Percentiles rank a stretch among this genome's conserved stretches.
phyloP scores from a whole-genome alignment of 2,113 vertebrate genomes.

The Actenoides hombroni region DNA sequence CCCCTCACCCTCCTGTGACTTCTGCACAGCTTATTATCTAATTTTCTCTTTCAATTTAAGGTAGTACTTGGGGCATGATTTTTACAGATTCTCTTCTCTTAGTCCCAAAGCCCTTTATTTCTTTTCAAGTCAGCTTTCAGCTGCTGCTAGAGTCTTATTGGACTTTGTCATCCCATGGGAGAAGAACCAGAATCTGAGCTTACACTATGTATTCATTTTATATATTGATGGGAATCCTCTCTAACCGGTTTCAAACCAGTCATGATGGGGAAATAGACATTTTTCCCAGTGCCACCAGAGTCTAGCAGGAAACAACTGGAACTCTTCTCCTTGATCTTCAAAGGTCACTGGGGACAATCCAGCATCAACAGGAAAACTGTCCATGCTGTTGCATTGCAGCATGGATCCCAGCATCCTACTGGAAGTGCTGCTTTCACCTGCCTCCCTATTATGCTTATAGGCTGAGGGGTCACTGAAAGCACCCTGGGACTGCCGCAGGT shows the following conservation, averaged over 20 bases:
- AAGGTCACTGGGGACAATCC: not conserved
- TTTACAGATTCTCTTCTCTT: not conserved
- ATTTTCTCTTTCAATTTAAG: not conserved
- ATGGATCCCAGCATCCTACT: not conserved
- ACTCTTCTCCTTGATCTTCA: not conserved
- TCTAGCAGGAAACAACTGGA: not conserved
- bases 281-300: not conserved
- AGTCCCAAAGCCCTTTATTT: not conserved
- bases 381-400: not conserved
- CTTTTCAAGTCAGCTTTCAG: not conserved
- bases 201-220: not conserved
- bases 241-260: not conserved
- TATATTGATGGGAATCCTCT: not conserved
- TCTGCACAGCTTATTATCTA: not conserved
- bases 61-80: not conserved
- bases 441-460: not conserved
- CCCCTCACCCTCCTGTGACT: not conserved
- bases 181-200: not conserved
- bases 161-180: not conserved
- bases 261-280: not conserved
- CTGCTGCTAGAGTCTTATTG: not conserved
- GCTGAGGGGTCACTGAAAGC: not conserved
- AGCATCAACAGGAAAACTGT: not conserved
- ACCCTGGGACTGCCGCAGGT: not conserved
- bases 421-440: not conserved